A percentile compares a stretch with the other conserved stretches of the same genome.
Evolutionary conservation across 2,113 vertebrate species (phyloP).

Genomic region (Chelonoidis abingdonii): DNA sequence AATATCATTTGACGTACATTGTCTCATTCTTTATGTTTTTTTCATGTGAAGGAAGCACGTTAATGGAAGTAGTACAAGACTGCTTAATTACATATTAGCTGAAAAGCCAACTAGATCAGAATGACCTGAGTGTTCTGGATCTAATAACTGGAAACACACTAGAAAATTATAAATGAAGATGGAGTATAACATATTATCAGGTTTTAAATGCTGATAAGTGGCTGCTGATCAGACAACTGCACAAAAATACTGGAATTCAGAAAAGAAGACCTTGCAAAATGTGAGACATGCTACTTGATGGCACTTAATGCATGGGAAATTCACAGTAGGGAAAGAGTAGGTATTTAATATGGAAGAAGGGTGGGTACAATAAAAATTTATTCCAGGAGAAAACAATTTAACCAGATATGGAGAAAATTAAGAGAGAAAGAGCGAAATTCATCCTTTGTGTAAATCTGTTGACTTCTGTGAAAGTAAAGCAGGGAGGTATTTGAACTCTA

Average conservation of each 20-base stretch:
- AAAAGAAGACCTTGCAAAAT: not conserved
- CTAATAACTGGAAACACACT: not conserved
- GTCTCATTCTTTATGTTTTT: not conserved
- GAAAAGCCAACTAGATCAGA: not conserved
- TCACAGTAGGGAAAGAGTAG: not conserved
- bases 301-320: not conserved
- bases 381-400: not conserved
- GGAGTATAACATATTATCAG: not conserved
- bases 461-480: not conserved
- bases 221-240: not conserved
- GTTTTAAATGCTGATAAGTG: not conserved
- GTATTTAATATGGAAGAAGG: not conserved
- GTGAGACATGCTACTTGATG: not conserved
- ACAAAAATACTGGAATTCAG: not conserved
- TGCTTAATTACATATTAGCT: not conserved
- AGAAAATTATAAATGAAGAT: not conserved
- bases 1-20: not conserved
- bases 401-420: not conserved
- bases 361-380: conserved; percentile 3
- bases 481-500: conserved; percentile 3
- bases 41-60: not conserved
- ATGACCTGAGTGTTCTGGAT: not conserved
- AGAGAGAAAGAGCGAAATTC: not conserved
- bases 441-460: not conserved
- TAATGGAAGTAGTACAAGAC: not conserved